Percentiles rank a stretch among this genome's conserved stretches.
phyloP scores from a whole-genome alignment of 2,888 invertebrate genomes.

The Lampropteryx suffumata region DNA sequence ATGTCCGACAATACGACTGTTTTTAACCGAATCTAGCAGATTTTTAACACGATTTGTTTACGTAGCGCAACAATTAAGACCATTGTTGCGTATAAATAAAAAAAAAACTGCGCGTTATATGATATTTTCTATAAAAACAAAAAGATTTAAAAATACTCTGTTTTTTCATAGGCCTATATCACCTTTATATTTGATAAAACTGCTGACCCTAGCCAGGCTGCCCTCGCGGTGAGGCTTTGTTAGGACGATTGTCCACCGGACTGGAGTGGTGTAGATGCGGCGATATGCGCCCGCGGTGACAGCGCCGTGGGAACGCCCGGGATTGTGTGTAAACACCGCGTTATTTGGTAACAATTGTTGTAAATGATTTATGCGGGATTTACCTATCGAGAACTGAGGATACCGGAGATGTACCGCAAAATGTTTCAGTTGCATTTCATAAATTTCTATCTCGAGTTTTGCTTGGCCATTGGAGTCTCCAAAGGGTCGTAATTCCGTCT shows the following conservation, averaged over 20 bases:
- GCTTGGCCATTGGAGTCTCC: neutral
- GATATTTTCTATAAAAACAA: no score
- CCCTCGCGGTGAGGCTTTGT: slow-evolving; percentile 70
- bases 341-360: slow-evolving; percentile 61
- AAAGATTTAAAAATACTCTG: no score
- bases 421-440: slow-evolving; percentile 8
- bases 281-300: slow-evolving; percentile 75
- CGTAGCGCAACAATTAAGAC: no score
- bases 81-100: no score
- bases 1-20: slow-evolving; percentile 5
- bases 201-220: slow-evolving; percentile 14
- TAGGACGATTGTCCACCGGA: slow-evolving; percentile 81
- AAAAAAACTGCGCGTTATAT: no score
- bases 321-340: slow-evolving; percentile 64
- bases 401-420: slow-evolving; percentile 8
- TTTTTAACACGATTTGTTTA: no score
- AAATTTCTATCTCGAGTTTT: neutral
- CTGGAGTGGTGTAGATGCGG: slow-evolving; percentile 75
- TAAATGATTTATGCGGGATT: slow-evolving; percentile 41
- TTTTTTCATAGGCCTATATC: neutral
- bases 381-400: slow-evolving; percentile 10
- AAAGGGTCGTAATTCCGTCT: neutral
- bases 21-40: neutral
- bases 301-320: slow-evolving; percentile 77
- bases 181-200: neutral